Evolutionary conservation across 1,140 invertebrate species (phyloP), one percentile per base, ranked within the genome.

Genomic region (Achatina immaculata): DNA sequence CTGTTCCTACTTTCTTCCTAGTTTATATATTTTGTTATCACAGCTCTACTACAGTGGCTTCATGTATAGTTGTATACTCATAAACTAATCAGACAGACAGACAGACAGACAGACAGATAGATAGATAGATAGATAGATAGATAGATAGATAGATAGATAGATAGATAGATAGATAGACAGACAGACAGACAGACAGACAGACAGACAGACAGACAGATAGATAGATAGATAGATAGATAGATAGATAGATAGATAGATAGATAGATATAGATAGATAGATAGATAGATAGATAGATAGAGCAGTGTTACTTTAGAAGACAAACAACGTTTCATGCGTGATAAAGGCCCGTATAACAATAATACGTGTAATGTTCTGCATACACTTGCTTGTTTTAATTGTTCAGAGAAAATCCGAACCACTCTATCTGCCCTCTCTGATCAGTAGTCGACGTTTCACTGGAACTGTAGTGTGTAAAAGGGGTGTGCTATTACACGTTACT

Each of bases 151-250:
- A 51, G 48, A 51, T 51, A 51, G 48, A 51, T 51, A 51, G 48
- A 51, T 51, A 51, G 48, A 51, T 51, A 51, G 48, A 51, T 51
- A n/a, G n/a, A n/a, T n/a, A n/a, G n/a, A n/a, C n/a, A n/a, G n/a
- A n/a, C n/a, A n/a, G n/a, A n/a, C n/a, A 51, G 48, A 51, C 24
- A 51, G 48, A 51, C 24, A 51, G 48, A 51, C 24, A 51, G 48
- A 51, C 24, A 51, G 48, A 51, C 24, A 51, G 48, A 51, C 24
- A 51, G 48, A 51, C 24, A 51, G 48, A 51, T 51, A n/a, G n/a
- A n/a, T n/a, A n/a, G n/a, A n/a, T n/a, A n/a, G n/a, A n/a, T n/a
- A n/a, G n/a, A n/a, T n/a, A n/a, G n/a, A n/a, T n/a, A n/a, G n/a
- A n/a, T n/a, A n/a, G n/a, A n/a, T n/a, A n/a, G n/a, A n/a, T n/a